Percentiles rank a stretch among this genome's conserved stretches.
phyloP scores from a whole-genome alignment of 2,888 invertebrate genomes.

The Lithophane ornitopus region DNA sequence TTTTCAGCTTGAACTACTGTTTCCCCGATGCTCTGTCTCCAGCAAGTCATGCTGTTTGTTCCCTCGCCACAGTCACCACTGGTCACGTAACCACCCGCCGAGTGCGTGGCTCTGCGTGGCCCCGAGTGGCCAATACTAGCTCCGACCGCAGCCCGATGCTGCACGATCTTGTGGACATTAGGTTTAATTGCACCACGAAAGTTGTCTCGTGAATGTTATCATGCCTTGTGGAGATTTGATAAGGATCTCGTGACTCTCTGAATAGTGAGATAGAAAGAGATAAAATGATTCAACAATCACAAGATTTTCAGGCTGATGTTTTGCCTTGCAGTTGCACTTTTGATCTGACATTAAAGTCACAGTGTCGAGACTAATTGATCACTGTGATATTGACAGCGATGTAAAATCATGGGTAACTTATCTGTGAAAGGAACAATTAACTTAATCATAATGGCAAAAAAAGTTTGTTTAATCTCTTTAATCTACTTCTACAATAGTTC shows the following conservation, averaged over 20 bases:
- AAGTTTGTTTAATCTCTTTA: background rate
- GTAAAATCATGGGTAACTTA: background rate
- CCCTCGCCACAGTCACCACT: conserved; percentile 12
- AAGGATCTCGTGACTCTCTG: background rate
- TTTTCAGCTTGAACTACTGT: conserved; percentile 21
- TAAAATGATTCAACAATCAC: background rate
- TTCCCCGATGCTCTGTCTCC: background rate
- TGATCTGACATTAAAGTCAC: background rate
- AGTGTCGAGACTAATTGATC: background rate
- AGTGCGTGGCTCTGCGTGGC: conserved; percentile 27
- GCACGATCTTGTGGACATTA: conserved; percentile 41
- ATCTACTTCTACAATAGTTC: background rate
- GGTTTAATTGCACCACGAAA: conserved; percentile 29
- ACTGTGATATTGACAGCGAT: background rate
- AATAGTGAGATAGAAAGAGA: background rate
- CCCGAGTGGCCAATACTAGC: background rate
- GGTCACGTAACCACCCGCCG: conserved; percentile 50
- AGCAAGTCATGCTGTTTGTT: conserved; percentile 56
- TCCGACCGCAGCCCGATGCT: background rate
- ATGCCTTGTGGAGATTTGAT: background rate
- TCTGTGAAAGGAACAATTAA: background rate
- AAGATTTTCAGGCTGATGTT: no score
- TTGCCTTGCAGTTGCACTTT: background rate
- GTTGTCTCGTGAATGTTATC: background rate
- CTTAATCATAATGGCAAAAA: background rate